Evolutionary conservation across 2,797 vertebrate species (phyloP).

Genomic region (Chiroxiphia lanceolata): DNA sequence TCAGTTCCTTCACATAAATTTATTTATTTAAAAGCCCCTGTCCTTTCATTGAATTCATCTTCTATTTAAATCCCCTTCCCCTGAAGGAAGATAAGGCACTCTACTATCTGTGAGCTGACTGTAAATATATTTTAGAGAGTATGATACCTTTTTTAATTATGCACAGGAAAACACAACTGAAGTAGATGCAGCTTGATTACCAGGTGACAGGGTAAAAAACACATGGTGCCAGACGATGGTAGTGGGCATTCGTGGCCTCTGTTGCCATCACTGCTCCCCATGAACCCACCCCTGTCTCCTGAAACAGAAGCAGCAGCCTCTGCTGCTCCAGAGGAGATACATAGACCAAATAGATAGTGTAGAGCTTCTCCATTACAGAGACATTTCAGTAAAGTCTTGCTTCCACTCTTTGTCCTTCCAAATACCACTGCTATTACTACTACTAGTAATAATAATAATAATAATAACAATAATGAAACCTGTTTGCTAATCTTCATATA

Average conservation of each 20-base stretch:
- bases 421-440: background rate
- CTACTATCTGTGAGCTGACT: background rate
- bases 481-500: background rate
- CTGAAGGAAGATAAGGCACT: background rate
- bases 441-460: background rate
- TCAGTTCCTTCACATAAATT: background rate
- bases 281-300: background rate
- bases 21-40: background rate
- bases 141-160: background rate
- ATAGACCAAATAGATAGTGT: background rate
- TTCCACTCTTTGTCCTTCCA: background rate
- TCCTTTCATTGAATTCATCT: background rate
- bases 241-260: background rate
- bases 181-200: background rate
- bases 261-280: background rate
- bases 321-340: background rate
- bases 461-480: background rate
- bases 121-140: background rate
- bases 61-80: background rate
- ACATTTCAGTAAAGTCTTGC: background rate
- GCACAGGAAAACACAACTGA: background rate
- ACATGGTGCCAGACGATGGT: background rate
- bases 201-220: background rate
- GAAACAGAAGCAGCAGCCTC: background rate
- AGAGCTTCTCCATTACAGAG: background rate